These are phyloP conservation scores for Oncopeltus fasciatus DNA, from an alignment of 1,140 invertebrate species.

Conservation along the genomic window DNA sequence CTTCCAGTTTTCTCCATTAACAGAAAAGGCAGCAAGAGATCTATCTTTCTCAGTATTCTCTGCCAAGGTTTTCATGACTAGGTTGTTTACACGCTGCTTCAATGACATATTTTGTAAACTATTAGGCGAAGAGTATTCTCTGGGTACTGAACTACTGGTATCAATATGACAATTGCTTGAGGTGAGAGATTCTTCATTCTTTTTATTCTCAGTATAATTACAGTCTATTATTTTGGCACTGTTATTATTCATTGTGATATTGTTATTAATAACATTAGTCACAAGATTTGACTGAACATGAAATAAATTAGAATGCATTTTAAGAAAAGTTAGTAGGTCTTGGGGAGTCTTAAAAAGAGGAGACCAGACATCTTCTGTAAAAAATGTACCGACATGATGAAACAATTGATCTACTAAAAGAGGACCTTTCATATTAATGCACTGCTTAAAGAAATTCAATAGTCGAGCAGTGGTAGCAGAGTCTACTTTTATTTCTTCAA, in stretches of 20 bases:
- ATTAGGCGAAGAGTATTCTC: conserved; percentile 12
- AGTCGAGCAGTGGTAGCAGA: conserved; percentile 58
- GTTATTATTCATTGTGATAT: neutral
- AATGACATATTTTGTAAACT: conserved; percentile 47
- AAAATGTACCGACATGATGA: conserved; percentile 57
- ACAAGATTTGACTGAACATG: conserved; percentile 80
- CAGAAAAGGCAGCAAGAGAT: conserved; percentile 33
- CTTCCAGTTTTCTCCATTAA: conserved; percentile 50
- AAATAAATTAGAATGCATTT: conserved; percentile 79
- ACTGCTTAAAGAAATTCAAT: conserved; percentile 61
- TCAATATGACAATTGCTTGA: neutral
- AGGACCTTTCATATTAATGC: conserved; percentile 61
- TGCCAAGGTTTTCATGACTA: conserved; percentile 75
- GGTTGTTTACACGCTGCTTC: conserved; percentile 72
- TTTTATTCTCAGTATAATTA: neutral
- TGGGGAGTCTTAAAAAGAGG: conserved; percentile 72
- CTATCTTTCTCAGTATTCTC: conserved; percentile 78
- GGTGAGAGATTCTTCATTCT: neutral
- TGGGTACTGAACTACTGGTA: neutral
- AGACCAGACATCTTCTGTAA: conserved; percentile 61
- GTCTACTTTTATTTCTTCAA: conserved; percentile 64
- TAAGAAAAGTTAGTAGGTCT: conserved; percentile 73
- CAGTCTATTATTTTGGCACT: neutral
- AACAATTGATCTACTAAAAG: conserved; percentile 75
- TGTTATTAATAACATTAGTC: conserved; percentile 30